phyloP scores from a whole-genome alignment of 2,797 vertebrate species.

The Telmatherina bonti region DNA sequence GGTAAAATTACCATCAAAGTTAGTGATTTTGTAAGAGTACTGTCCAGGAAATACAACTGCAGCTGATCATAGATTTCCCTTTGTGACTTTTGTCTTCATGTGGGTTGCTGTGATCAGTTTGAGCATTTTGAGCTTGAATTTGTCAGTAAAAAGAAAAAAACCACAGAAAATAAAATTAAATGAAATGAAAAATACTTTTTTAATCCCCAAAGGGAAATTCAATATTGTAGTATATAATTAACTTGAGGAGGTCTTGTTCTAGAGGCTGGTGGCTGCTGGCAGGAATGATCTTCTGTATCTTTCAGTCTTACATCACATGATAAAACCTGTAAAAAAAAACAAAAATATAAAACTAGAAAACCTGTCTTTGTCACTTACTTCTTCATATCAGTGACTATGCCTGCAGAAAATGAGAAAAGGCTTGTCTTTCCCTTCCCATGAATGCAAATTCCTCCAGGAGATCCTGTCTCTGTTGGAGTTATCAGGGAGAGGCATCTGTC shows the following conservation, averaged over 20 bases:
- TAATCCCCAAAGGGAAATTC: too few relatives aligned
- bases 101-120: not conserved
- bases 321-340: too few relatives aligned
- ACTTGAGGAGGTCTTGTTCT: too few relatives aligned
- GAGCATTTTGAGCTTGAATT: not conserved
- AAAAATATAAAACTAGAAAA: not conserved
- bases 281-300: too few relatives aligned
- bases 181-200: too few relatives aligned
- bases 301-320: too few relatives aligned
- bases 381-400: constrained; percentile 23
- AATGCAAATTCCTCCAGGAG: constrained; percentile 48
- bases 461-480: constrained; percentile 55
- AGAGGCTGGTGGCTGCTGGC: too few relatives aligned
- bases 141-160: not conserved
- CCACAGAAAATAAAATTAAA: too few relatives aligned
- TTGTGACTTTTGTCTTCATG: not conserved
- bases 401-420: constrained; percentile 51
- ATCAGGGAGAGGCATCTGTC: constrained; percentile 36
- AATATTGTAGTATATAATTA: too few relatives aligned
- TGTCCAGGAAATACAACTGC: not conserved
- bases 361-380: constrained; percentile 23
- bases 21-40: not conserved
- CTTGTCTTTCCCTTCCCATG: constrained; percentile 70
- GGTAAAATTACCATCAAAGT: not conserved
- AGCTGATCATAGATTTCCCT: constrained; percentile 10